These are phyloP conservation scores for Pocillopora meandrina DNA, from an alignment of 92 coral and sea anemone genomes.

Conservation along the genomic window DNA sequence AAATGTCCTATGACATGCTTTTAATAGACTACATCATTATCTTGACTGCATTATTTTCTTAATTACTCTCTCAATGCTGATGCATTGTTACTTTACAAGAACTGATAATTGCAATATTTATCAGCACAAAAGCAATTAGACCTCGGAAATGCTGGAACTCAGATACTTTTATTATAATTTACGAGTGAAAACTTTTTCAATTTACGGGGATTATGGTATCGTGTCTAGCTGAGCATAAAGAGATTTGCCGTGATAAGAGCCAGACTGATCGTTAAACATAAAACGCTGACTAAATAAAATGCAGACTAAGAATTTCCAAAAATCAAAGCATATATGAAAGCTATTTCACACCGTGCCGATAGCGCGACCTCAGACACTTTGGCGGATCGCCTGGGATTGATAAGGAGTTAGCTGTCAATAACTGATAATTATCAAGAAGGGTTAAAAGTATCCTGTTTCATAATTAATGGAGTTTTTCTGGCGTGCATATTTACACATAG, in stretches of 20 bases:
- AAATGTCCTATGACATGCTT: no score
- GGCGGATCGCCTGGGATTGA: constrained; percentile 8
- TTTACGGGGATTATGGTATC: not conserved
- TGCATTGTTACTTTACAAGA: not conserved
- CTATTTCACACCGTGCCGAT: not conserved
- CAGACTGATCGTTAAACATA: not conserved
- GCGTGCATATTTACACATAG: not conserved
- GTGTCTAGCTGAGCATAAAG: not conserved
- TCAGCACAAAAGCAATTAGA: constrained; percentile 18
- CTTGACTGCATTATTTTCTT: not conserved
- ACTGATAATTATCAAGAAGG: constrained; percentile 2
- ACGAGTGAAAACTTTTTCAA: not conserved
- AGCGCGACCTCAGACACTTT: not conserved
- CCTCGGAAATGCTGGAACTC: constrained; percentile 12
- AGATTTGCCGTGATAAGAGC: not conserved
- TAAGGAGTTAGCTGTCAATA: not conserved
- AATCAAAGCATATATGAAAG: no score
- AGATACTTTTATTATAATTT: not conserved
- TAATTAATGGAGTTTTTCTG: constrained; percentile 9
- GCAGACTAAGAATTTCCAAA: not conserved
- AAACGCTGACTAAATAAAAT: not conserved
- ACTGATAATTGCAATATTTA: not conserved
- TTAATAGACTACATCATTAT: not conserved
- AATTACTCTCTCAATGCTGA: not conserved
- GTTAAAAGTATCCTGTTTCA: not conserved